Evolutionary conservation across 2,113 vertebrate species (phyloP).

Genomic region (Xyrauchen texanus): DNA sequence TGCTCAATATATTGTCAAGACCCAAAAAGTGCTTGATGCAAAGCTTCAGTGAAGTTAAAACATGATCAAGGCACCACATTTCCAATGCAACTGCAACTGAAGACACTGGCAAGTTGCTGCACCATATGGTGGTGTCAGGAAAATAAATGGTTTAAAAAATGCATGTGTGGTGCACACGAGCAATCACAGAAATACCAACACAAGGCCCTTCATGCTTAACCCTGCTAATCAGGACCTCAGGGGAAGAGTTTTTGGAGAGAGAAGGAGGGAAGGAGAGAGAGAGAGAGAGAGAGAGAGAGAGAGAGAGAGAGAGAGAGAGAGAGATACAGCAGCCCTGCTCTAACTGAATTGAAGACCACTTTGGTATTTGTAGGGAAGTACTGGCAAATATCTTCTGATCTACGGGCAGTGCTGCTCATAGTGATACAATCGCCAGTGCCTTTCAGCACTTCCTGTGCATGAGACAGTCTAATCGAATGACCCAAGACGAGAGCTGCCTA

Average conservation of each 20-base stretch:
- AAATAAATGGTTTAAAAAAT: constrained; percentile 76
- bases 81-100: constrained; percentile 61
- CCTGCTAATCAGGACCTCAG: constrained; percentile 68
- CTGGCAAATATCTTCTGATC: constrained; percentile 73
- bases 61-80: constrained; percentile 43
- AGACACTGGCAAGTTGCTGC: constrained; percentile 62
- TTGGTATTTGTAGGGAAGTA: constrained; percentile 71
- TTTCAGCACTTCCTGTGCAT: constrained; percentile 80
- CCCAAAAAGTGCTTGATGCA: constrained; percentile 1
- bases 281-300: constrained; percentile 24
- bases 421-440: constrained; percentile 75
- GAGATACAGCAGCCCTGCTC: constrained; percentile 50
- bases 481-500: constrained; percentile 59
- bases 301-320: constrained; percentile 51
- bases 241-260: constrained; percentile 50
- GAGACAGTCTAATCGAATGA: constrained; percentile 79
- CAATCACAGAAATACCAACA: constrained; percentile 73
- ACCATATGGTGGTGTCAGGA: constrained; percentile 74
- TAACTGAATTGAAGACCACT: constrained; percentile 76
- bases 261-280: constrained; percentile 32
- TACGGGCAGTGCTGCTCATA: constrained; percentile 62
- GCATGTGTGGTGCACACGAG: constrained; percentile 66
- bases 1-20: too few species aligned
- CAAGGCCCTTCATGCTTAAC: constrained; percentile 68
- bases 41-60: neutral